These are phyloP conservation scores for Coremacera marginata DNA, from an alignment of 2,888 invertebrate genomes.

Conservation along the genomic window DNA sequence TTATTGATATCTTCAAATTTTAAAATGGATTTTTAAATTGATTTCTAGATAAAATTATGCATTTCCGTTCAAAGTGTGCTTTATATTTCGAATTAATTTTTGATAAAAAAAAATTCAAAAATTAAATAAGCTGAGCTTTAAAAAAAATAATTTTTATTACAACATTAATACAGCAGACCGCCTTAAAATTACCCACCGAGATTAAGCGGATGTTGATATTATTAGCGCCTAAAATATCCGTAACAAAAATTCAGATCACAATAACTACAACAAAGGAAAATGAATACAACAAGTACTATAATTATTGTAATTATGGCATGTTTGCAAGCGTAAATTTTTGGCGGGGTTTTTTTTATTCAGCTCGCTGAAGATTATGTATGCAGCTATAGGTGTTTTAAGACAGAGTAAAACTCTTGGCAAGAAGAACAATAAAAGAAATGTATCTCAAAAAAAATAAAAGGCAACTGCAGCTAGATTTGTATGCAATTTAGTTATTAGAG, in stretches of 20 bases:
- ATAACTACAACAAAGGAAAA: background rate
- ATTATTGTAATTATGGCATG: constrained; percentile 22
- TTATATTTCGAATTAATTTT: too few relatives aligned
- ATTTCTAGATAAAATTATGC: too few relatives aligned
- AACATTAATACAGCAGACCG: background rate
- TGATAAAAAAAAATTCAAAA: too few relatives aligned
- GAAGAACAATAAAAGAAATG: too few relatives aligned
- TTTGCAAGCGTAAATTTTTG: constrained; percentile 22
- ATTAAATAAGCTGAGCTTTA: too few relatives aligned
- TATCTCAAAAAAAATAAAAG: too few relatives aligned
- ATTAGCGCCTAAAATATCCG: background rate
- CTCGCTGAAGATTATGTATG: background rate
- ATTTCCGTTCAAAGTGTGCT: too few relatives aligned
- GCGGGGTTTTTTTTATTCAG: background rate
- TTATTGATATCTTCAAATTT: background rate
- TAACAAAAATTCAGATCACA: background rate
- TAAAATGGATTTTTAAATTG: too few relatives aligned
- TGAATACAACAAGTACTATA: background rate
- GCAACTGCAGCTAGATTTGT: background rate
- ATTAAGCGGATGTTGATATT: background rate
- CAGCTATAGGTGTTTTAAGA: background rate
- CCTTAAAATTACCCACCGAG: background rate
- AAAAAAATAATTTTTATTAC: too few relatives aligned
- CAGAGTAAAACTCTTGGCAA: too few relatives aligned
- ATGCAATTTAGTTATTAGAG: constrained; percentile 21